Evolutionary conservation across 2,888 invertebrate genomes (phyloP).

Genomic region (Eupithecia vulgata): DNA sequence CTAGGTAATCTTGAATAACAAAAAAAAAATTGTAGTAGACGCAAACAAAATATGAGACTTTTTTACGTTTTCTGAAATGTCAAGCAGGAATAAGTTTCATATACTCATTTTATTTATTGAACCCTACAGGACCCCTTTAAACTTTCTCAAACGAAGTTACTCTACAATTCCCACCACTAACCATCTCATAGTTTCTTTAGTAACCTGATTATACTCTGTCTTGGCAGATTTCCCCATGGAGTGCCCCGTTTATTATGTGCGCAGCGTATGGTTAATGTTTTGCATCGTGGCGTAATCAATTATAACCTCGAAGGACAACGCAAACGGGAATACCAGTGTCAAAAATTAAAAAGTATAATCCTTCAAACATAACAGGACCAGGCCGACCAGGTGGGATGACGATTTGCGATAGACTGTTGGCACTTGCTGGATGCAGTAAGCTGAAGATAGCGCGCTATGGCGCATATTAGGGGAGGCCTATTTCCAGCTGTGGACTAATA

Average conservation of each 20-base stretch:
- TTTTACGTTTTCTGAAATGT: neutral
- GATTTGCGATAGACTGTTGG: too few relatives aligned
- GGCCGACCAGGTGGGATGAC: too few relatives aligned
- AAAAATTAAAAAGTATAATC: neutral
- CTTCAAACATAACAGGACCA: too few relatives aligned
- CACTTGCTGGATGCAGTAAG: too few relatives aligned
- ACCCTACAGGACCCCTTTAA: neutral
- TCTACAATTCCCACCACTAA: constrained; percentile 11
- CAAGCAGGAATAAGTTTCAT: neutral
- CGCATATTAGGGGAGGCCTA: too few relatives aligned
- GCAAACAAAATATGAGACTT: neutral
- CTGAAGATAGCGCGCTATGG: too few relatives aligned
- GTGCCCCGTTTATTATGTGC: neutral
- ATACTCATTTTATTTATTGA: neutral
- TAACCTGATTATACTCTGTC: constrained; percentile 21
- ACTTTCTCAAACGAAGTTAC: constrained; percentile 9
- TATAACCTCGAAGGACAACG: neutral
- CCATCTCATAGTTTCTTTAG: constrained; percentile 23
- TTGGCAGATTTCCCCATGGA: constrained; percentile 24
- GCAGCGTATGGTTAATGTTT: neutral
- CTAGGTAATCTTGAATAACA: too few relatives aligned
- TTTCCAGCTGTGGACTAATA: too few relatives aligned
- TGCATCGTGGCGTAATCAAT: neutral
- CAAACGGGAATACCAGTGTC: neutral
- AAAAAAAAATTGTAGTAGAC: too few relatives aligned